Evolutionary conservation across 2,797 vertebrate species (phyloP).

Genomic region (Stomatorhinus walkeri): DNA sequence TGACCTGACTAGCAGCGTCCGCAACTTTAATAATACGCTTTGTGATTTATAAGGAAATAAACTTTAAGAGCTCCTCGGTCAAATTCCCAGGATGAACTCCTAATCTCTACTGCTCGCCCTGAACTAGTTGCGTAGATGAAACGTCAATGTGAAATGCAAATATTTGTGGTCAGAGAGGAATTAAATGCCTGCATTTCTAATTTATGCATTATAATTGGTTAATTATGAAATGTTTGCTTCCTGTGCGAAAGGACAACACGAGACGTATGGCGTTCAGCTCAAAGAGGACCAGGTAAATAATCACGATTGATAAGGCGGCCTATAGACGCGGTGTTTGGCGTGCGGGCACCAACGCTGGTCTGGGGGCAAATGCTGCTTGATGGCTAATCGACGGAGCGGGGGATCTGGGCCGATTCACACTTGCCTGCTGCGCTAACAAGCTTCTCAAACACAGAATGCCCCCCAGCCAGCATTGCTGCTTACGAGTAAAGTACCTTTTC

Average conservation of each 20-base stretch:
- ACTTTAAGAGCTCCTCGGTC: not conserved
- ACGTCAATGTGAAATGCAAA: not conserved
- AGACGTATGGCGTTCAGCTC: not conserved
- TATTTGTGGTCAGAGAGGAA: not conserved
- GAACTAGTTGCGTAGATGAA: not conserved
- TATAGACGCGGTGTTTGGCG: not conserved
- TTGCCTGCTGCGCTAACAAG: slow-evolving; percentile 31
- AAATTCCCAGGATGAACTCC: not conserved
- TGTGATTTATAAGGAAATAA: not conserved
- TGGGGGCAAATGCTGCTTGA: not conserved
- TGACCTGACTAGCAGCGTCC: not conserved
- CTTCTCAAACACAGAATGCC: not conserved
- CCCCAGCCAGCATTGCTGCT: slow-evolving; percentile 34
- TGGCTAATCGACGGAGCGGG: slow-evolving; percentile 27
- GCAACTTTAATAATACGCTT: not conserved
- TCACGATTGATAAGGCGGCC: not conserved
- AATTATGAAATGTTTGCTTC: not conserved
- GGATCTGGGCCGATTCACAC: slow-evolving; percentile 20
- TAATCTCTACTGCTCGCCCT: not conserved
- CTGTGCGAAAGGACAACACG: not conserved
- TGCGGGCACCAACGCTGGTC: not conserved
- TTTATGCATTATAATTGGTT: not conserved
- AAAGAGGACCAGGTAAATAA: not conserved
- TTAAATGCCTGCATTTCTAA: not conserved
- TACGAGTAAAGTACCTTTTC: slow-evolving; percentile 33